These are phyloP conservation scores for Aphis gossypii DNA, from an alignment of 1,140 invertebrate genomes.

Conservation along the genomic window DNA sequence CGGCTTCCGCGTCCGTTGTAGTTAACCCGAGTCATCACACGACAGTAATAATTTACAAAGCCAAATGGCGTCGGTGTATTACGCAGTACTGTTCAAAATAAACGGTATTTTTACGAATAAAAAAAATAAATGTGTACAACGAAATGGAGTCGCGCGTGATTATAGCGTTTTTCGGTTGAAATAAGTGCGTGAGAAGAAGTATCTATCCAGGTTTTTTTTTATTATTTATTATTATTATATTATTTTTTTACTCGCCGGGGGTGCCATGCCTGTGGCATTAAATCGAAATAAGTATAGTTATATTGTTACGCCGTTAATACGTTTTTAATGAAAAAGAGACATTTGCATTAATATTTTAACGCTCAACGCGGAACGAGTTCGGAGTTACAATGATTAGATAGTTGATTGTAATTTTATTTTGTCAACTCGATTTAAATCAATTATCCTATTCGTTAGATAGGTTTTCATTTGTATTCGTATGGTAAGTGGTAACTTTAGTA, in stretches of 20 bases:
- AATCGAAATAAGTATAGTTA: neutral
- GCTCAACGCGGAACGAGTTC: neutral
- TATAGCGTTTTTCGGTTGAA: neutral
- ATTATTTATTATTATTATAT: conserved; percentile 15
- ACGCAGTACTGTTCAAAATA: neutral
- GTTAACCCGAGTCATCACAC: neutral
- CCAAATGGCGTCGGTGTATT: neutral
- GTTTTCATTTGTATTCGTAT: neutral
- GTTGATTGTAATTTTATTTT: neutral
- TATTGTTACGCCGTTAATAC: neutral
- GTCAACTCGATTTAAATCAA: neutral
- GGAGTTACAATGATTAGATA: neutral
- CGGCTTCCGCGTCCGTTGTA: neutral
- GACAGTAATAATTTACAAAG: conserved; percentile 4
- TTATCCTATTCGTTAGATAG: neutral
- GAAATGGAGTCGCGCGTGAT: neutral
- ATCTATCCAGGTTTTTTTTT: neutral
- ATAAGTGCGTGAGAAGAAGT: conserved; percentile 22
- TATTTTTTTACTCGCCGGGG: neutral
- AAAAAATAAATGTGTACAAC: neutral
- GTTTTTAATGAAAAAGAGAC: conserved; percentile 12
- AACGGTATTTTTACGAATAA: neutral
- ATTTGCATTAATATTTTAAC: conserved; percentile 2
- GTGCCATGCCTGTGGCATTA: neutral
- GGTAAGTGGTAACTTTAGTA: neutral